phyloP scores from a whole-genome alignment of 1,140 invertebrate species.

The Babylonia areolata region DNA sequence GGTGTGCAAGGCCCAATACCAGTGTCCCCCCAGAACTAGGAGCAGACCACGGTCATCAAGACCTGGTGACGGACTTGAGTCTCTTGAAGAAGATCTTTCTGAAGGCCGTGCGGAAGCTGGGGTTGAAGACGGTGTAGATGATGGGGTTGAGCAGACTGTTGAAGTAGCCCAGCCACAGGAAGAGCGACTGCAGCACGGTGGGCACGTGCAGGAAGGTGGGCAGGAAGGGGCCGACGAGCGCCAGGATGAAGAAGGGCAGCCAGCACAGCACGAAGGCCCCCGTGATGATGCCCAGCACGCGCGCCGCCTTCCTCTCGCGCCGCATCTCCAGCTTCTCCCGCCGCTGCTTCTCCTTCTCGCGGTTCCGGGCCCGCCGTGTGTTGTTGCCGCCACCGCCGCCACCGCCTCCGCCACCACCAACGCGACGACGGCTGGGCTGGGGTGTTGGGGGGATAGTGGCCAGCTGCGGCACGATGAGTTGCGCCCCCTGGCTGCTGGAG shows the following conservation, averaged over 20 bases:
- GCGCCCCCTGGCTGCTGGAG: slow-evolving; percentile 26
- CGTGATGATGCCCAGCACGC: slow-evolving; percentile 77
- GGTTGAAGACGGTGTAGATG: slow-evolving; percentile 76
- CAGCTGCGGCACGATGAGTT: slow-evolving; percentile 48
- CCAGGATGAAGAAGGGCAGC: slow-evolving; percentile 76
- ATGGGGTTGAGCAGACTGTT: slow-evolving; percentile 75
- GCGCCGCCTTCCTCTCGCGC: slow-evolving; percentile 76
- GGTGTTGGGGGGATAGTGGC: not conserved
- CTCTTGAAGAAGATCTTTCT: slow-evolving; percentile 61
- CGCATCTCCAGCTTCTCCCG: slow-evolving; percentile 76
- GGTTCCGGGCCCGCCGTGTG: slow-evolving; percentile 53
- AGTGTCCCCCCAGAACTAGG: too few species aligned
- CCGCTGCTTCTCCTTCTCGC: slow-evolving; percentile 62
- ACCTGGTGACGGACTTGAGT: slow-evolving; percentile 43
- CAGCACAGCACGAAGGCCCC: slow-evolving; percentile 75
- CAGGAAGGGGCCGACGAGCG: slow-evolving; percentile 69
- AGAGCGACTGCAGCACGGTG: slow-evolving; percentile 67
- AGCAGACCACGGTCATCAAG: not conserved
- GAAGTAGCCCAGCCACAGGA: slow-evolving; percentile 75
- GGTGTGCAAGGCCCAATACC: too few species aligned
- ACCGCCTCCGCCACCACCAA: too few species aligned
- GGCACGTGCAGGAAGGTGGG: slow-evolving; percentile 65
- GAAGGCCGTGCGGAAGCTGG: slow-evolving; percentile 73
- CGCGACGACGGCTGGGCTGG: slow-evolving; percentile 33
- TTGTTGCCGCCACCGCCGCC: slow-evolving; percentile 60